Conservation (phyloP, 2,797 vertebrate genomes). For the Pipistrellus pygmaeus region DNA sequence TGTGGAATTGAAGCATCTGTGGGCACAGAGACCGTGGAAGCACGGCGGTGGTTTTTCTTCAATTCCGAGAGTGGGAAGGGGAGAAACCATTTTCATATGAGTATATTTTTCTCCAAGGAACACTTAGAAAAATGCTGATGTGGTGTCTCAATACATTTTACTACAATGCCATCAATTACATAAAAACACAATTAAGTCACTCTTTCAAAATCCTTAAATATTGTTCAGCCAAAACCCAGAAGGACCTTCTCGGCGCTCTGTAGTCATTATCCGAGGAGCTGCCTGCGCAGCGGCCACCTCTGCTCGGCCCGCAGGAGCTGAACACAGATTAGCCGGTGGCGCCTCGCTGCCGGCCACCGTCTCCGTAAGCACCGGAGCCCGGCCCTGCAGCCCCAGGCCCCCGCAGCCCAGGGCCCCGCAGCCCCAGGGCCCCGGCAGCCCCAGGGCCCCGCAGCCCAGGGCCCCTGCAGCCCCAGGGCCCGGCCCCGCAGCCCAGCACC, state of each 20-base stretch:
- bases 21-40: conserved; percentile 69
- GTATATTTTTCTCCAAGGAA: conserved; percentile 82
- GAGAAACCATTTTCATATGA: conserved; percentile 83
- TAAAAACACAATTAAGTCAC: conserved; percentile 83
- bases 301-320: conserved; percentile 19
- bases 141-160: conserved; percentile 81
- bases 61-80: conserved; percentile 75
- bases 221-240: conserved; percentile 81
- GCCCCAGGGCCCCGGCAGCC: background rate
- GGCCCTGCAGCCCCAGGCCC: background rate
- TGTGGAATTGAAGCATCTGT: conserved; percentile 41
- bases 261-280: conserved; percentile 23
- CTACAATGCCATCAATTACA: conserved; percentile 79
- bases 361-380: conserved; percentile 5
- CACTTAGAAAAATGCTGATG: conserved; percentile 85
- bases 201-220: conserved; percentile 81
- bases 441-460: too few relatives aligned
- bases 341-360: background rate
- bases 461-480: too few relatives aligned
- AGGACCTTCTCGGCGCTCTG: conserved; percentile 63
- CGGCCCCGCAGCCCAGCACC: too few relatives aligned
- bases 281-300: background rate
- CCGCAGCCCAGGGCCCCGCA: background rate
- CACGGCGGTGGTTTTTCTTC: conserved; percentile 53
- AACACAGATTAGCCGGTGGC: background rate